These are phyloP conservation scores for Murina feae DNA, from an alignment of 2,113 vertebrate species.

Conservation along the genomic window DNA sequence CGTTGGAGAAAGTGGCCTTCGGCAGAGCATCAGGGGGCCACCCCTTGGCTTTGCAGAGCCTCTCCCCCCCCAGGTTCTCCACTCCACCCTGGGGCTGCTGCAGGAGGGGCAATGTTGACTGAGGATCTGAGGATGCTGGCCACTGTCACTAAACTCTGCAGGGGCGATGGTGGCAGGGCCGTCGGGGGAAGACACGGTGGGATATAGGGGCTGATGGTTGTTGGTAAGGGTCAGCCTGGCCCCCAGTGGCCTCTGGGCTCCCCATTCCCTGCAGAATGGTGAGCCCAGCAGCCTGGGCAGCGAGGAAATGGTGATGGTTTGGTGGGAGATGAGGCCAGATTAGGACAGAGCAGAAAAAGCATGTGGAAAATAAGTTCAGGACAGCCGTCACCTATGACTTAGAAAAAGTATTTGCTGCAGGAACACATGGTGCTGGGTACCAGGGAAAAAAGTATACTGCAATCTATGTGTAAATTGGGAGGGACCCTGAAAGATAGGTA, in stretches of 20 bases:
- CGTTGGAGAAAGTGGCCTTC: not conserved
- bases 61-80: too few species aligned
- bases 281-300: not conserved
- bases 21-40: not conserved
- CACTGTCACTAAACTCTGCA: not conserved
- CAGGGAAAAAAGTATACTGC: not conserved
- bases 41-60: not conserved
- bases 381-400: fast-evolving
- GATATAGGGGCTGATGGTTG: not conserved
- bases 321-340: not conserved
- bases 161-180: too few species aligned
- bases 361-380: not conserved
- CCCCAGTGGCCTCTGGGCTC: fast-evolving
- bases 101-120: not conserved
- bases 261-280: not conserved
- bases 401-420: not conserved
- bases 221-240: not conserved
- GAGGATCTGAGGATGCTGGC: not conserved
- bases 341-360: not conserved
- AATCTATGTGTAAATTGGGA: fast-evolving
- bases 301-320: not conserved
- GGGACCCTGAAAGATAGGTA: not conserved
- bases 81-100: not conserved
- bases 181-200: not conserved
- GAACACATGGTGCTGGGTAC: not conserved